Evolutionary conservation across 2,888 invertebrate genomes (phyloP), one percentile per base, ranked within the genome.

Genomic region (Ichneumon xanthorius): DNA sequence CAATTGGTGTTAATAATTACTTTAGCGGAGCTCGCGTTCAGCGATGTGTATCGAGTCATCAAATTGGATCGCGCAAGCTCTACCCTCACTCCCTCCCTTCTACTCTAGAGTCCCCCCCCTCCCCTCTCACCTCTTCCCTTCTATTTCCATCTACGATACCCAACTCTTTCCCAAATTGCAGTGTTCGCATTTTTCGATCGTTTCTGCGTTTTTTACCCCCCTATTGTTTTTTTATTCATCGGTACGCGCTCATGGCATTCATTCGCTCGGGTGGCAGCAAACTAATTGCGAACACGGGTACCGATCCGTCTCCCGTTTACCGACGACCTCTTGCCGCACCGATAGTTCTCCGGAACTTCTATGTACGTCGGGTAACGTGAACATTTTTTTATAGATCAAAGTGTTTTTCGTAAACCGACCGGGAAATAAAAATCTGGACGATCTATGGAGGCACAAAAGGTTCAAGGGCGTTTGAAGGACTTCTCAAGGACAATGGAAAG

Each of bases 1-100:
- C 88, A 91, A 91, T 91, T 90, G 90, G 89, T 89, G 90, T 89
- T 90, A 91, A 91, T 91, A 91, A 91, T 91, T 91, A 91, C 89
- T 91, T 90, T 89, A 89, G 88, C 88, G 86, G 85, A 89, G 88
- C 88, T 86, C 85, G 88, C 84, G 90, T 87, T 90, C 89, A 89
- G 83, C 90, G 91, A 90, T 90, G 91, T 91, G 91, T 91, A 91
- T 89, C 89, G 89, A 90, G 89, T 91, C 91, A 91, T 91, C 90
- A 91, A 91, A 91, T 90, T 91, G 90, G 90, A 90, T 91, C 84
- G 87, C 84, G 85, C 85, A 82, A 86, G 50, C 72, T 53, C 40
- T 50, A 58, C 72, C 37, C 40, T 50, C 53, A 68, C 71, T 71
- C 40, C 48, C 70, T 63, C 14, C 7, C 33, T 71, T 37, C 7